phyloP scores from a whole-genome alignment of 2,113 vertebrate species.

The Cyanoramphus novaezelandiae region DNA sequence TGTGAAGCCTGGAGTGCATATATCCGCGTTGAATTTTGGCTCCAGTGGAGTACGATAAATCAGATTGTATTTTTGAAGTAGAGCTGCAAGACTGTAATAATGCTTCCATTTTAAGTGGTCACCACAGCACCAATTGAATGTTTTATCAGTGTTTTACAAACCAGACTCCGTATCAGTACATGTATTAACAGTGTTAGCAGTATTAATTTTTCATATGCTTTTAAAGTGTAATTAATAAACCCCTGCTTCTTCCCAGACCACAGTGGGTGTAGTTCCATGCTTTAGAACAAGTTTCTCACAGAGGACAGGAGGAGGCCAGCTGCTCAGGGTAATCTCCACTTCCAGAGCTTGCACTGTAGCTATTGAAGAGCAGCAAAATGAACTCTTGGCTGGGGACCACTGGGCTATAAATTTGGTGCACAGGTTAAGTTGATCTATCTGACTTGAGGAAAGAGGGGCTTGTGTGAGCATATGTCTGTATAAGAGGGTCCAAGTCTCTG shows the following conservation, averaged over 20 bases:
- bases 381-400: neutral
- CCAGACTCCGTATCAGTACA: neutral
- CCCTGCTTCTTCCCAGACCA: neutral
- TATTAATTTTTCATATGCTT: conserved; percentile 4
- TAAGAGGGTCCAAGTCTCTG: neutral
- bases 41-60: neutral
- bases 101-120: neutral
- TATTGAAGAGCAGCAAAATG: neutral
- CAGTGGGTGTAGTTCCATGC: neutral
- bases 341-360: neutral
- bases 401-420: neutral
- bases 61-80: neutral
- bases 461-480: neutral
- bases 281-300: neutral
- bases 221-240: conserved; percentile 32
- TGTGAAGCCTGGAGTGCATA: neutral
- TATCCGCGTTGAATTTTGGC: neutral
- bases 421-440: neutral
- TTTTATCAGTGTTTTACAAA: conserved; percentile 32
- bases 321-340: neutral
- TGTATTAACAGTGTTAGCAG: neutral
- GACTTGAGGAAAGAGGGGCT: neutral
- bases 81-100: neutral
- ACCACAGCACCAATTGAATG: neutral
- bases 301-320: neutral